Percentiles rank a stretch among this genome's conserved stretches.
Evolutionary conservation across 2,113 vertebrate genomes (phyloP).

Genomic region (Dipodomys spectabilis): DNA sequence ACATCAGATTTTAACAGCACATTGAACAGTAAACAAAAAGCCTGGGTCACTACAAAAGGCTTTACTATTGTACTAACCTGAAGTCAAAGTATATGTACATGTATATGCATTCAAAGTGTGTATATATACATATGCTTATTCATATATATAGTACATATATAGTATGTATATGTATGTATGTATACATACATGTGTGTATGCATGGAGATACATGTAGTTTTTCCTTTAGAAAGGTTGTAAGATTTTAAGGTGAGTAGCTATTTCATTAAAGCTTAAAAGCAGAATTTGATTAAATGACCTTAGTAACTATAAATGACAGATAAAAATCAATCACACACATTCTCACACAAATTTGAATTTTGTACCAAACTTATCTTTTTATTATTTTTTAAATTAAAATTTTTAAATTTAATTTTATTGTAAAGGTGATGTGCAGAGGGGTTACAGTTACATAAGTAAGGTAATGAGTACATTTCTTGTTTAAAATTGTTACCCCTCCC

Average conservation of each 20-base stretch:
- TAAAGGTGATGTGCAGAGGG: no score
- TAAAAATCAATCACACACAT: not conserved
- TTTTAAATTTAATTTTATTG: no score
- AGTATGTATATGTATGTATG: no score
- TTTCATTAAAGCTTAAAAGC: slow-evolving; percentile 28
- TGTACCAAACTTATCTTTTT: not conserved
- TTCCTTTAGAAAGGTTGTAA: no score
- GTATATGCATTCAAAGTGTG: not conserved
- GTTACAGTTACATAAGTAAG: no score
- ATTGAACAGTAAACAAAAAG: slow-evolving; percentile 47
- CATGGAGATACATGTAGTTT: no score
- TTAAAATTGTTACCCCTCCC: no score
- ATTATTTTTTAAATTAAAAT: slow-evolving; percentile 37
- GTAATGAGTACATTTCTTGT: no score
- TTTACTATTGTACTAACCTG: not conserved
- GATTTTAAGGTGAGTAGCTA: not conserved
- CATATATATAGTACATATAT: no score
- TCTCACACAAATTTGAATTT: not conserved
- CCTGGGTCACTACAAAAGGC: slow-evolving; percentile 24
- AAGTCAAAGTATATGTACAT: not conserved
- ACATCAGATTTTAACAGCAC: not conserved
- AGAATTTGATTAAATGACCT: slow-evolving; percentile 34
- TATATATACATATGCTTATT: no score
- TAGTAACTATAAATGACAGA: not conserved
- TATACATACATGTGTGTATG: no score